Percentiles rank a stretch among this genome's conserved stretches.
Evolutionary conservation across 2,797 vertebrate genomes (phyloP).

Genomic region (Acrocephalus scirpaceus): DNA sequence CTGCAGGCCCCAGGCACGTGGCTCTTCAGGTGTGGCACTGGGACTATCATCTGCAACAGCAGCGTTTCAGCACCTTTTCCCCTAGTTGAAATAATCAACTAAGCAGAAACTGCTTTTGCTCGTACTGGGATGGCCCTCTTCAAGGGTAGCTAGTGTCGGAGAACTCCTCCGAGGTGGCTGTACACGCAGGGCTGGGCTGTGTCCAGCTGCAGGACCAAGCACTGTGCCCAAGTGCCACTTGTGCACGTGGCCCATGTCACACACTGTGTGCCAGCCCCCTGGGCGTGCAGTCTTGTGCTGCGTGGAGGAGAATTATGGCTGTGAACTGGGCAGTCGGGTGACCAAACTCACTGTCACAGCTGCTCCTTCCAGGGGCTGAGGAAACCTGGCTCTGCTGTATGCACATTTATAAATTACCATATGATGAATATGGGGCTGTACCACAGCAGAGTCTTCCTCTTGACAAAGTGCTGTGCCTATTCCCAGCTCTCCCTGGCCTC

Average conservation of each 20-base stretch:
- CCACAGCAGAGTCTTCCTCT: conserved; percentile 19
- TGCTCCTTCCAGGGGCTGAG: background rate
- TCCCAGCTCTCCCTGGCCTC: conserved; percentile 15
- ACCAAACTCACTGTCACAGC: background rate
- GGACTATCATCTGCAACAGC: background rate
- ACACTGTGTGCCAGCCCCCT: fast-evolving
- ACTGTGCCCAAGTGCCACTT: fast-evolving
- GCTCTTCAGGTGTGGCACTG: background rate
- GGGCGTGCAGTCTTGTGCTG: background rate
- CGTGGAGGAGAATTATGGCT: fast-evolving
- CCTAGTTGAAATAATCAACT: background rate
- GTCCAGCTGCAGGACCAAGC: background rate
- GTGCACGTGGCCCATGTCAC: fast-evolving
- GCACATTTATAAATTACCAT: conserved; percentile 3
- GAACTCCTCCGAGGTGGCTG: background rate
- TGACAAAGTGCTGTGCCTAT: conserved; percentile 46
- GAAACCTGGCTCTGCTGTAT: background rate
- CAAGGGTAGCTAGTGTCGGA: fast-evolving
- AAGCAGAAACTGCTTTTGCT: background rate
- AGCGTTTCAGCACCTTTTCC: background rate
- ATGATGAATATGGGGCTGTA: conserved; percentile 14
- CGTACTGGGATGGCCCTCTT: fast-evolving
- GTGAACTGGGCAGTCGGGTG: background rate
- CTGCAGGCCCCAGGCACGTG: background rate
- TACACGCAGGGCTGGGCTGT: fast-evolving